Evolutionary conservation across 2,888 invertebrate genomes (phyloP), one percentile per base, ranked within the genome.

Genomic region (Chalcosyrphus nemorum): DNA sequence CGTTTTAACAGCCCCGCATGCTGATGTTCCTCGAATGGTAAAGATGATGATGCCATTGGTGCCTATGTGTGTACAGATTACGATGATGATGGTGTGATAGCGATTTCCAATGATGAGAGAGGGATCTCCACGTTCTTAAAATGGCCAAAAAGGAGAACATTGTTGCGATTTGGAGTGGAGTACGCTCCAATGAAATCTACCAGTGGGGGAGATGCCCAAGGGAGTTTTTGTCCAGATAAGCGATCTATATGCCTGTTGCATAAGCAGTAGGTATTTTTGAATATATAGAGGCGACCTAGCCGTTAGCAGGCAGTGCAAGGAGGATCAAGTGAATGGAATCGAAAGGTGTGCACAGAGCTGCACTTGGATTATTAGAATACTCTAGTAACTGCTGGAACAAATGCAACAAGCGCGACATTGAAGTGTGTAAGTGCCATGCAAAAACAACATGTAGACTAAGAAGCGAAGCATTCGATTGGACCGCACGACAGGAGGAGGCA

Each of bases 1-100:
- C 80, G 84, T 84, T 80, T 80, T 65, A 80, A 80, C 84, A 75
- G 74, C 71, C n/a, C 84, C 84, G 84, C 77, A 82, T 72, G 82
- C 71, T 59, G 81, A 66, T 82, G 82, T 82, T 82, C 77, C 66
- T 52, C 72, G 71, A 72, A 77, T 72, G 65, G 66, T 59, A 81
- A 76, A 32, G 81, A 71, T 71, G 75, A 71, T 70, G 81, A 81
- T 76, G 65, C 76, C 61, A 52, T 47, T 77, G 7, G 54, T 47
- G 11, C 54, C 38, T 24, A 29, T 47, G 24, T 24, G 24, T 4
- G 24, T 4, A 35, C 38, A 66, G 66, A 82, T 82, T 66, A 72
- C 24, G 56, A 71, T 77, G 76, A 70, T 70, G 76, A 66, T 54
- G 66, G 56, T 63, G 56, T 63, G 71, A 78, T 71, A 57, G 77